Conservation (phyloP, 2,888 invertebrate genomes). For the Leptopilina syphax region DNA sequence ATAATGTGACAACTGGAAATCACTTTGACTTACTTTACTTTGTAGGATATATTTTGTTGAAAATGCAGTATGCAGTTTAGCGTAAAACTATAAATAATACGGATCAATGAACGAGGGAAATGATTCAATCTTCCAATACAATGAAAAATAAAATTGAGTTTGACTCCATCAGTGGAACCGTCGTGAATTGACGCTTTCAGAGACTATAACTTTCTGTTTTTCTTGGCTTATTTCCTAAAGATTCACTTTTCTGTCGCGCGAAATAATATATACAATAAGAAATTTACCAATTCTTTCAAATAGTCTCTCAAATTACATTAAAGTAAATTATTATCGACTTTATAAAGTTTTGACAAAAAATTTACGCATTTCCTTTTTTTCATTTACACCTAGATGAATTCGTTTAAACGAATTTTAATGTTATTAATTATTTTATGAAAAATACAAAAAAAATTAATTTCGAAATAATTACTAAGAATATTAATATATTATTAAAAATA, state of each 20-base stretch:
- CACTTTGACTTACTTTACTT: slow-evolving; percentile 2
- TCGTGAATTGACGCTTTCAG: slow-evolving; percentile 9
- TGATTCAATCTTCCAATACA: not conserved
- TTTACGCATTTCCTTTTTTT: too few species aligned
- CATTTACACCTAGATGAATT: too few species aligned
- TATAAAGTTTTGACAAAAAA: too few species aligned
- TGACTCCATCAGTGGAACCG: slow-evolving; percentile 2
- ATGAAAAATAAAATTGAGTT: slow-evolving; percentile 26
- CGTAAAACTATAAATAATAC: slow-evolving; percentile 13
- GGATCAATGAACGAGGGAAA: slow-evolving; percentile 29
- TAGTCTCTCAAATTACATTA: too few species aligned
- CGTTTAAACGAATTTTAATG: too few species aligned
- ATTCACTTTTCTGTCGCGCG: slow-evolving; percentile 19
- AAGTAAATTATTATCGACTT: too few species aligned
- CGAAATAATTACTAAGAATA: too few species aligned
- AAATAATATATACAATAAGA: not conserved
- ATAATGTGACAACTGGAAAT: not conserved
- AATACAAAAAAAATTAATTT: too few species aligned
- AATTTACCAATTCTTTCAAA: not conserved
- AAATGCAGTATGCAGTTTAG: not conserved
- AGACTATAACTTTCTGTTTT: slow-evolving; percentile 37
- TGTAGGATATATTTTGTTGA: not conserved
- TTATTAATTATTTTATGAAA: too few species aligned
- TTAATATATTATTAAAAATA: too few species aligned
- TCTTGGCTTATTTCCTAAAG: slow-evolving; percentile 27